phyloP scores from a whole-genome alignment of 2,888 invertebrate genomes.

The Sicus ferrugineus region DNA sequence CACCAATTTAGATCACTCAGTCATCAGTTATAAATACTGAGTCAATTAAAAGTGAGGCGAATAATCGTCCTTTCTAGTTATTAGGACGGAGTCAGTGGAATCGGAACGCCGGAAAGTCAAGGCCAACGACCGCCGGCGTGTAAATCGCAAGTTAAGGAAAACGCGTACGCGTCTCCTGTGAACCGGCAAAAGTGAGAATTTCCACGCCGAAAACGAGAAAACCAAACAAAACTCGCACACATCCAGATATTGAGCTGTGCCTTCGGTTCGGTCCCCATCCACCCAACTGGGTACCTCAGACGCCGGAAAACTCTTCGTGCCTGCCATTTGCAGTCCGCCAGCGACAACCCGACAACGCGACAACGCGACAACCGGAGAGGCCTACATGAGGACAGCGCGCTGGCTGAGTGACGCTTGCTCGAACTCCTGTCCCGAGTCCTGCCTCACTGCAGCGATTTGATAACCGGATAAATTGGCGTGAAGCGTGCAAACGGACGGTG shows the following conservation, averaged over 20 bases:
- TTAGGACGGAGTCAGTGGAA: not conserved
- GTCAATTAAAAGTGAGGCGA: not conserved
- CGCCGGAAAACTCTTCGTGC: not conserved
- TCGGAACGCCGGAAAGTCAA: not conserved
- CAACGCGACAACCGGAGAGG: not conserved
- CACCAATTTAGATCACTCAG: not conserved
- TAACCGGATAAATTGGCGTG: slow-evolving; percentile 64
- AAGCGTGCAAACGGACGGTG: slow-evolving; percentile 62
- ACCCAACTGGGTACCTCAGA: not conserved
- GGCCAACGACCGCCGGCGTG: not conserved
- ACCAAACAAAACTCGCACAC: not conserved
- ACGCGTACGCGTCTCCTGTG: slow-evolving; percentile 15
- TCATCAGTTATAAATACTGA: not conserved
- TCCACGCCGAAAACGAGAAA: slow-evolving; percentile 26
- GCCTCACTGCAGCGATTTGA: slow-evolving; percentile 45
- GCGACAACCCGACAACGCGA: not conserved
- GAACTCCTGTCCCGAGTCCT: not conserved
- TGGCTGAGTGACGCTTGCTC: not conserved
- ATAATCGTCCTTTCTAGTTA: not conserved
- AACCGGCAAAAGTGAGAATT: slow-evolving; percentile 20
- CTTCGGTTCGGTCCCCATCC: not conserved
- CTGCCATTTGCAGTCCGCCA: not conserved
- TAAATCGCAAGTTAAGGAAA: not conserved
- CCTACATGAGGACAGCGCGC: not conserved
- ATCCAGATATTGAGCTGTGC: not conserved